Conservation (phyloP, 2,797 vertebrate species). For the Nothura maculosa region DNA sequence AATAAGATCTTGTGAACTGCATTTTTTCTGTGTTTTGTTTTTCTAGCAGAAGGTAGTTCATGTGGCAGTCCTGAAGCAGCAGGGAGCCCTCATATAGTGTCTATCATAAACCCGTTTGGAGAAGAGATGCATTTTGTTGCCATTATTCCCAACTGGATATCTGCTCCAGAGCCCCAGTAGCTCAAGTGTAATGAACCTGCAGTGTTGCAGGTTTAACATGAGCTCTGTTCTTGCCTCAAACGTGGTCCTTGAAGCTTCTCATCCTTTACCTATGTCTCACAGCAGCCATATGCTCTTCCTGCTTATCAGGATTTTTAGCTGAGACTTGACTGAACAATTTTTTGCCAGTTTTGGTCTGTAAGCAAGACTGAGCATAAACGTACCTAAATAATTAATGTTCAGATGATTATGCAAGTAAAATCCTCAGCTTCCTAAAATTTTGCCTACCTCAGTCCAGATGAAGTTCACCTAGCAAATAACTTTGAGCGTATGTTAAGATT, state of each 20-base stretch:
- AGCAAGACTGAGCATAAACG: background rate
- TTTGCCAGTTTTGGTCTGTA: background rate
- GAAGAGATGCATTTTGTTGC: background rate
- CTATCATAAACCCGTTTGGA: fast-evolving
- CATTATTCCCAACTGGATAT: background rate
- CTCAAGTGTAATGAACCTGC: fast-evolving
- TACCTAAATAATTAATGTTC: background rate
- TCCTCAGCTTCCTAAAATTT: background rate
- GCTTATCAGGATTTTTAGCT: background rate
- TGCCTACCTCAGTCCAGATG: background rate
- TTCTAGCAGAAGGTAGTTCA: fast-evolving
- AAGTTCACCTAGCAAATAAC: background rate
- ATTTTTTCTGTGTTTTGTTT: background rate
- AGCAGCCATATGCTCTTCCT: background rate
- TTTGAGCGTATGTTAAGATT: background rate
- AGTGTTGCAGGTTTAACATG: background rate
- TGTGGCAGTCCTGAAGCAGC: background rate
- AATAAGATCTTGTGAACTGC: background rate
- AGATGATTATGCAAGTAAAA: background rate
- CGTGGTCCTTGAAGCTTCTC: background rate
- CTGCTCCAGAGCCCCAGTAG: background rate
- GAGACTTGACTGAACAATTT: background rate
- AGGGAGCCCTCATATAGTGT: fast-evolving
- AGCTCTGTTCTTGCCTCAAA: background rate
- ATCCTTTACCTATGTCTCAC: background rate